phyloP scores from a whole-genome alignment of 2,888 invertebrate species.

The Phortica magna region DNA sequence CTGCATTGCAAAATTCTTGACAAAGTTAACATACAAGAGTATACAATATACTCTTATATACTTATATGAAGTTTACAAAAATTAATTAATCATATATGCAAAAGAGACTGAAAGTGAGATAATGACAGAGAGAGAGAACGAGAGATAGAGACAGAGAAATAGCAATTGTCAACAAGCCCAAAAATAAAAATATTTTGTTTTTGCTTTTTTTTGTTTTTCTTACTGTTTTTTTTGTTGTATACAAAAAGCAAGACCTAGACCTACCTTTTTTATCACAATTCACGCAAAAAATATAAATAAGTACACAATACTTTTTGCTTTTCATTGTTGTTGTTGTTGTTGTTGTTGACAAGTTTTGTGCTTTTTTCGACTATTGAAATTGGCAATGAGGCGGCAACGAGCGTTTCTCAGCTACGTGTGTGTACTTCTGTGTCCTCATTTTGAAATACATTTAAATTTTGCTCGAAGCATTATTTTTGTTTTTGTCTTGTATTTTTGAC shows the following conservation, averaged over 20 bases:
- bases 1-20: too few species aligned
- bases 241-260: conserved; percentile 20
- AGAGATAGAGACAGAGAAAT: background rate
- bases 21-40: too few species aligned
- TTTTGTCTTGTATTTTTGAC: conserved; percentile 39
- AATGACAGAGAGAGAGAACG: too few species aligned
- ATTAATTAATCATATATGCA: conserved; percentile 9
- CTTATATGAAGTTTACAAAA: background rate
- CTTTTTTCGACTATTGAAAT: conserved; percentile 27
- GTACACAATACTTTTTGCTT: background rate
- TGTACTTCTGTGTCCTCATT: conserved; percentile 29
- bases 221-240: background rate
- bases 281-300: conserved; percentile 35
- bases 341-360: conserved; percentile 26
- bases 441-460: conserved; percentile 5
- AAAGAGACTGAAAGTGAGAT: background rate
- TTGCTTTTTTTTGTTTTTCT: background rate
- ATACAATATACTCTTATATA: too few species aligned
- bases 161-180: conserved; percentile 30
- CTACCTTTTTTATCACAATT: conserved; percentile 26
- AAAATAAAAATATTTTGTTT: background rate
- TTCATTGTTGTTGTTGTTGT: conserved; percentile 35
- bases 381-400: background rate
- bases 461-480: conserved; percentile 35
- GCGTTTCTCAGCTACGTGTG: background rate